Percentiles rank a stretch among this genome's conserved stretches.
Evolutionary conservation across 1,140 invertebrate genomes (phyloP).

Genomic region (Bombus sibiricus): DNA sequence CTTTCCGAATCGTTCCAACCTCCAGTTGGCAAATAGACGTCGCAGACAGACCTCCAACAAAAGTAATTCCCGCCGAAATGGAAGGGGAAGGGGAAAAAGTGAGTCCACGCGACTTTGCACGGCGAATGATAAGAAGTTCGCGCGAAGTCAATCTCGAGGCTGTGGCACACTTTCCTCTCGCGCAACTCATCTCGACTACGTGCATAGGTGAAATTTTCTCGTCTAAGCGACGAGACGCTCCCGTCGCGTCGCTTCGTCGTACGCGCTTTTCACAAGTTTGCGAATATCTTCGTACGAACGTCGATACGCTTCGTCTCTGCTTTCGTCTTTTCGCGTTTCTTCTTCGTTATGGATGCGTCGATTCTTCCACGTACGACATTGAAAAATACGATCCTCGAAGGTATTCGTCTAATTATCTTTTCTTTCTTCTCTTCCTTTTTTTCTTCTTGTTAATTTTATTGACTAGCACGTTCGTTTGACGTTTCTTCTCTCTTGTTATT

Average conservation of each 20-base stretch:
- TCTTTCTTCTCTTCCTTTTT: neutral
- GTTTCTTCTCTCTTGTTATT: no score
- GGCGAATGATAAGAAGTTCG: constrained; percentile 53
- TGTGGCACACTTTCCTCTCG: constrained; percentile 28
- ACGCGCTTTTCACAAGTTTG: neutral
- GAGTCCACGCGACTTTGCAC: constrained; percentile 29
- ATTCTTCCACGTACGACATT: no score
- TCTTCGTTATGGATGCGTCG: no score
- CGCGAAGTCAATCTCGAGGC: constrained; percentile 55
- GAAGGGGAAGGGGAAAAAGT: neutral
- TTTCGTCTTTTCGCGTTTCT: no score
- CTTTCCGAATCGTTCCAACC: constrained; percentile 33
- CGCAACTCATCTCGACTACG: neutral
- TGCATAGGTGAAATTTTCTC: neutral
- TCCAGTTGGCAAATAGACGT: constrained; percentile 46
- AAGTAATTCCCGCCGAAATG: constrained; percentile 48
- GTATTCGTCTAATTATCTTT: neutral
- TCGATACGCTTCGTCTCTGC: no score
- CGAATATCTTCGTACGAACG: no score
- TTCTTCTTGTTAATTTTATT: neutral
- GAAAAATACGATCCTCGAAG: no score
- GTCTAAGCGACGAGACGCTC: neutral
- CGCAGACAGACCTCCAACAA: constrained; percentile 42
- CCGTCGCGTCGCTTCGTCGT: neutral
- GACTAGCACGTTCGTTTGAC: no score